A percentile compares a stretch with the other conserved stretches of the same genome.
Evolutionary conservation across 2,888 invertebrate species (phyloP).

Genomic region (Teinopalpus imperialis): DNA sequence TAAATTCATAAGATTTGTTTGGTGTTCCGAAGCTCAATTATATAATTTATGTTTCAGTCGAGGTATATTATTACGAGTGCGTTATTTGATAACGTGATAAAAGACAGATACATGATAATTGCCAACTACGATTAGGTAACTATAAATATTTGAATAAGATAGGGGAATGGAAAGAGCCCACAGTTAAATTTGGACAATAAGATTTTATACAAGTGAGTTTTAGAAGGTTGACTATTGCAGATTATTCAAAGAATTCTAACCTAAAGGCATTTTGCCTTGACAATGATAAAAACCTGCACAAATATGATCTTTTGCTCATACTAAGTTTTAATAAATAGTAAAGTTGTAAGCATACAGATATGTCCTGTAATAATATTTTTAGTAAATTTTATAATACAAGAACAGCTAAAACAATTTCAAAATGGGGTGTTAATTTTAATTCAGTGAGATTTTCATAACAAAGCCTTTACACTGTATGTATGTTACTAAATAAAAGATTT

Average conservation of each 20-base stretch:
- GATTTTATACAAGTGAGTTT: constrained; percentile 30
- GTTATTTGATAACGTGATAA: constrained; percentile 24
- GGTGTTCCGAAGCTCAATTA: constrained; percentile 60
- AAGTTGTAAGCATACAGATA: background rate
- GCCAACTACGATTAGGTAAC: constrained; percentile 18
- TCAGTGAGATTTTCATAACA: too few species aligned
- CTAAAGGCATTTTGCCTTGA: constrained; percentile 14
- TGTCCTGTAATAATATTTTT: too few species aligned
- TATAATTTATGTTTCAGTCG: constrained; percentile 30
- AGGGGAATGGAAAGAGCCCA: constrained; percentile 43
- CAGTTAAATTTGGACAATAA: constrained; percentile 53
- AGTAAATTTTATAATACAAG: too few species aligned
- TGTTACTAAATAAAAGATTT: too few species aligned
- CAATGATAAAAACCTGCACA: constrained; percentile 2
- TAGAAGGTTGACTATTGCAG: constrained; percentile 40
- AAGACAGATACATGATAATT: constrained; percentile 13
- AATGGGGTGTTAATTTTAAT: too few species aligned
- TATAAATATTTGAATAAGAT: constrained; percentile 18
- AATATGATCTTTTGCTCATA: constrained; percentile 21
- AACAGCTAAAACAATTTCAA: too few species aligned
- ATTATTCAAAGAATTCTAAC: constrained; percentile 3
- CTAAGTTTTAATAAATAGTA: background rate
- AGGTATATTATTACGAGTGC: constrained; percentile 22
- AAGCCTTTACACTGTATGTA: too few species aligned
- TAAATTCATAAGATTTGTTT: constrained; percentile 72